phyloP scores from a whole-genome alignment of 2,888 invertebrate species.

The Xestobium rufovillosum region DNA sequence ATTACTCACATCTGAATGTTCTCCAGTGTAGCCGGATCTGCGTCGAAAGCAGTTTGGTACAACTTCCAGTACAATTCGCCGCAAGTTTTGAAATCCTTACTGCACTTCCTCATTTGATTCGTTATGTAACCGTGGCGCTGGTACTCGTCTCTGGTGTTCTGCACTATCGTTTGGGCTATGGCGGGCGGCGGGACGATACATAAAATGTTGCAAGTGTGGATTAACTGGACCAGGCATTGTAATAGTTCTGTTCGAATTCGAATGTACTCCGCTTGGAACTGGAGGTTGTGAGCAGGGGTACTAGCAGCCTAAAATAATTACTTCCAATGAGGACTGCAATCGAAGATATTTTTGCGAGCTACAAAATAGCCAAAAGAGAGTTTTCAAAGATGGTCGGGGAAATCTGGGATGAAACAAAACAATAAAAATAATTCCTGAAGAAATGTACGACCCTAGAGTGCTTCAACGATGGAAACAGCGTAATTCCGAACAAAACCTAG shows the following conservation, averaged over 20 bases:
- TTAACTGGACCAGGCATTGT: conserved; percentile 56
- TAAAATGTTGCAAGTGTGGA: conserved; percentile 65
- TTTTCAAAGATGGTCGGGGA: too few relatives aligned
- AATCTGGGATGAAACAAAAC: too few relatives aligned
- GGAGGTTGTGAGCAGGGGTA: conserved; percentile 54
- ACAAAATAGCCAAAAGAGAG: too few relatives aligned
- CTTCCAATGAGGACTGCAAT: too few relatives aligned
- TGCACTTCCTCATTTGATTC: conserved; percentile 67
- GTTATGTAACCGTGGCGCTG: conserved; percentile 74
- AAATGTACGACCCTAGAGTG: too few relatives aligned
- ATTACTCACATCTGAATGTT: conserved; percentile 59
- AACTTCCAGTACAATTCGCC: conserved; percentile 68
- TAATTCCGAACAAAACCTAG: too few relatives aligned
- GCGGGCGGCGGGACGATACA: conserved; percentile 91
- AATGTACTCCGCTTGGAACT: conserved; percentile 71
- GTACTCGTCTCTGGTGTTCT: conserved; percentile 68
- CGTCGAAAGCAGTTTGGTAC: conserved; percentile 79
- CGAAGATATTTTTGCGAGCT: too few relatives aligned
- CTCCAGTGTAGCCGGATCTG: conserved; percentile 69
- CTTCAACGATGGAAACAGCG: too few relatives aligned
- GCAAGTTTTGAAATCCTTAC: conserved; percentile 62
- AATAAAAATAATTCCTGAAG: too few relatives aligned
- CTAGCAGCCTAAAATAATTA: conserved; percentile 55
- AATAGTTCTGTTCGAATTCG: conserved; percentile 69
- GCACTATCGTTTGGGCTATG: conserved; percentile 76